A percentile compares a stretch with the other conserved stretches of the same genome.
These are phyloP conservation scores for Ornithoptera priamus DNA, from an alignment of 2,888 invertebrate genomes.

Conservation along the genomic window DNA sequence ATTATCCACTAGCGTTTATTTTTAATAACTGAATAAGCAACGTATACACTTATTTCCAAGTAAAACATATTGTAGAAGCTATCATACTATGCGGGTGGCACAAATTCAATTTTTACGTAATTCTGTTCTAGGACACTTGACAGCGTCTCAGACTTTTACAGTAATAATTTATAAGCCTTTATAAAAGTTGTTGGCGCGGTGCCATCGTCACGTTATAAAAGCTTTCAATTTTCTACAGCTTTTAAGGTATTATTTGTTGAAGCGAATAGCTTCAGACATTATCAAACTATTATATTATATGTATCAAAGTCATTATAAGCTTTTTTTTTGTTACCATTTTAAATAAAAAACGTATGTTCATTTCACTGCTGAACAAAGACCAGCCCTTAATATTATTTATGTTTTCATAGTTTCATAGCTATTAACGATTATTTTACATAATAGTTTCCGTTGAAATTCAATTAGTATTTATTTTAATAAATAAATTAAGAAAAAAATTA, in stretches of 20 bases:
- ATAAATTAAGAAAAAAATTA: no score
- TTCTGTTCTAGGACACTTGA: slow-evolving; percentile 24
- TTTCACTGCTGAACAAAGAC: no score
- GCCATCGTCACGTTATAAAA: slow-evolving; percentile 27
- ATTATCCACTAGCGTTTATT: background rate
- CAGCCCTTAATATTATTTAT: no score
- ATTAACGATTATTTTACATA: no score
- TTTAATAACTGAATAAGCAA: background rate
- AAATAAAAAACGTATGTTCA: no score
- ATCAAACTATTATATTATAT: slow-evolving; percentile 12
- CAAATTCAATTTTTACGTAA: slow-evolving; percentile 25
- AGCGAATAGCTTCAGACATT: slow-evolving; percentile 18
- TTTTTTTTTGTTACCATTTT: background rate
- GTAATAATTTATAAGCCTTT: slow-evolving; percentile 27
- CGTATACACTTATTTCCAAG: background rate
- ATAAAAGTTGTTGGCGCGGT: slow-evolving; percentile 23
- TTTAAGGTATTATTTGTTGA: slow-evolving; percentile 17
- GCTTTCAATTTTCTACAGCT: slow-evolving; percentile 22
- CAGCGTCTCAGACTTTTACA: slow-evolving; percentile 23
- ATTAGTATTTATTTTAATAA: no score
- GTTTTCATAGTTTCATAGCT: no score
- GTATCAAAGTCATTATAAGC: background rate
- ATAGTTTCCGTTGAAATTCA: no score
- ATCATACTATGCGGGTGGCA: background rate
- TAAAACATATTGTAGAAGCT: background rate